Base-by-base conservation (phyloP, 2,797 vertebrate genomes). In the Pseudochirops corinnae region DNA sequence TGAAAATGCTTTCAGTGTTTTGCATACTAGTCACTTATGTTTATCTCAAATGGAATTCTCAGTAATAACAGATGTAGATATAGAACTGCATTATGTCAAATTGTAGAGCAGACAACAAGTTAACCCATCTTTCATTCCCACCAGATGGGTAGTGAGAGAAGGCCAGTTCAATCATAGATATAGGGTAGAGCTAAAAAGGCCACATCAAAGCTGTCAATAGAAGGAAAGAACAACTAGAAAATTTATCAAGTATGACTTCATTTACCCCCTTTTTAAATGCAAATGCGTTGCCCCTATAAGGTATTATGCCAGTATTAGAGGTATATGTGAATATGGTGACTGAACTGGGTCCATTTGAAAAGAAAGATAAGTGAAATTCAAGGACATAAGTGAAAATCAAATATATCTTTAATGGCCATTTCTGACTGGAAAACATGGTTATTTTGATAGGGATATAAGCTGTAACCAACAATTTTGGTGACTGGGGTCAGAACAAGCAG, bases 401-500 rank as follows among this genome's bases (percentile, higher is more conserved):
- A 67, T 67, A 26, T 39, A 87, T 90, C 33, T 7, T 92, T 55
- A 67, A 39, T 13, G 24, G 50, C 5, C 1, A 39, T 26, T 82
- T 92, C 90, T 33, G 16, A 55, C 29, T 56, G 1, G 12, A 52
- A 92, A 50, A 56, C 11, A 29, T 16, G 33, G 29, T 33, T 39
- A 24, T 92, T 18, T 93, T 87, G 4, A 16, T 16, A 28, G 4
- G n/a, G 4, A 50, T 3, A 2, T 2, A 82, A 82, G 7, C 18
- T 39, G n/a, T 39, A 21, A 82, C 18, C 33, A 82, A 82, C 11
- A 82, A 52, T 60, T 92, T 58, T 2, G 1, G 62, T n/a, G 24
- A 55, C 0, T 4, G 91, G 56, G 56, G n/a, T 62, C 39, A 28
- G 33, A 28, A 33, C 0, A 12, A 21, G 5, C 0, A 0, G 16